A percentile compares a stretch with the other conserved stretches of the same genome.
Evolutionary conservation across 2,113 vertebrate genomes (phyloP).

Genomic region (Sorex araneus): DNA sequence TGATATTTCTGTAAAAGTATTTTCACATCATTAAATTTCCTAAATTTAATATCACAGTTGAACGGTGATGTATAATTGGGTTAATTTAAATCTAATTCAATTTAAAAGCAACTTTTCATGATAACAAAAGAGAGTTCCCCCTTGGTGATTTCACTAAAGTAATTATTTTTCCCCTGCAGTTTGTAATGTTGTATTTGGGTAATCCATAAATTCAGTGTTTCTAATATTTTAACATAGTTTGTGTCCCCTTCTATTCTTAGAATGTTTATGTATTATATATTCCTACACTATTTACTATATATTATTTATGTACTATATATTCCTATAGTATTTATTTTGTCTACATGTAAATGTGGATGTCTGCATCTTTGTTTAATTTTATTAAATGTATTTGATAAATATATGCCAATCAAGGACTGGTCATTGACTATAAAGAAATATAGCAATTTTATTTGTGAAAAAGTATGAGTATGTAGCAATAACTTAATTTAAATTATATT

Average conservation of each 20-base stretch:
- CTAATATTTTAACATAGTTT: constrained; percentile 37
- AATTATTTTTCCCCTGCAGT: constrained; percentile 67
- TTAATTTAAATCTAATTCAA: constrained; percentile 78
- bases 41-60: constrained; percentile 81
- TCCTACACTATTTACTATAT: too few relatives aligned
- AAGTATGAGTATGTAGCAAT: too few relatives aligned
- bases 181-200: constrained; percentile 48
- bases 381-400: constrained; percentile 27
- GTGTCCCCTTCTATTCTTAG: background rate
- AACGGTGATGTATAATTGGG: constrained; percentile 76
- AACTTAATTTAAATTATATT: background rate
- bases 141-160: constrained; percentile 64
- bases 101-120: constrained; percentile 74
- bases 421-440: too few relatives aligned
- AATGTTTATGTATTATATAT: background rate
- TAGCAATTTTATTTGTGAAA: too few relatives aligned
- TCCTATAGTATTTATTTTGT: background rate
- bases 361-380: background rate
- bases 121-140: constrained; percentile 63
- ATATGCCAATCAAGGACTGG: background rate
- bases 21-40: constrained; percentile 73
- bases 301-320: too few relatives aligned
- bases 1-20: constrained; percentile 51
- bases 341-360: background rate
- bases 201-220: constrained; percentile 22